Base-by-base conservation (phyloP, 2,797 vertebrate genomes). In the Tapera naevia region DNA sequence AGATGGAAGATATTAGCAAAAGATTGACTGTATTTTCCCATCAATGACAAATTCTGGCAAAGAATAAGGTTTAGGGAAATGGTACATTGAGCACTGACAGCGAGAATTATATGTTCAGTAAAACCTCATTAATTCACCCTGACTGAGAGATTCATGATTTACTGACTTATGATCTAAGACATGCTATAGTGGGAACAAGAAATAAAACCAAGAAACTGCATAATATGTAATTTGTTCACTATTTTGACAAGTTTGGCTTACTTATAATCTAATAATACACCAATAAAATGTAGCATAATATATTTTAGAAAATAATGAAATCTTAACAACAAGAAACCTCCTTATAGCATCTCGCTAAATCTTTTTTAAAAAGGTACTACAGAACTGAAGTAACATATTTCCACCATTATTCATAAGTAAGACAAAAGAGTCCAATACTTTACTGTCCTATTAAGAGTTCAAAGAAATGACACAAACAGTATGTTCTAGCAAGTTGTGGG, bases 111-210 rank as follows among this genome's bases (percentile, higher is more conserved):
- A 80, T 14, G 74, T 89, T 89, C 83, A 92, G 83, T 85, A 93
- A 95, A 94, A 94, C 7, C 88, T 91, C 91, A 89, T 95, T 85
- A 94, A 85, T 94, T 87, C 74, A 74, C 53, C 64, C 88, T 86
- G 67, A 91, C 70, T 70, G 86, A 51, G 78, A 88, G 84, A 74
- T 30, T 46, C 64, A 15, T 87, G 94, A 95, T 89, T 91, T 94
- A 95, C 41, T 89, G 88, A 91, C 74, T 93, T 69, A 28, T 74
- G 93, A 89, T 92, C 90, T 82, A 91, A 11, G 24, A 83, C 80
- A 56, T 64, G 70, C 74, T 88, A 71, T 11, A 35, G 80, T 83
- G 60, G 71, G 78, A 95, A 85, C 37, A 60, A 74, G 79, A 61
- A 82, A 91, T 39, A 74, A 93, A 82, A 18, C 12, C 78, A 87